A percentile compares a stretch with the other conserved stretches of the same genome.
These are phyloP conservation scores for Spatulosminthurus flaviceps DNA, from an alignment of 2,888 invertebrate species.

Conservation along the genomic window DNA sequence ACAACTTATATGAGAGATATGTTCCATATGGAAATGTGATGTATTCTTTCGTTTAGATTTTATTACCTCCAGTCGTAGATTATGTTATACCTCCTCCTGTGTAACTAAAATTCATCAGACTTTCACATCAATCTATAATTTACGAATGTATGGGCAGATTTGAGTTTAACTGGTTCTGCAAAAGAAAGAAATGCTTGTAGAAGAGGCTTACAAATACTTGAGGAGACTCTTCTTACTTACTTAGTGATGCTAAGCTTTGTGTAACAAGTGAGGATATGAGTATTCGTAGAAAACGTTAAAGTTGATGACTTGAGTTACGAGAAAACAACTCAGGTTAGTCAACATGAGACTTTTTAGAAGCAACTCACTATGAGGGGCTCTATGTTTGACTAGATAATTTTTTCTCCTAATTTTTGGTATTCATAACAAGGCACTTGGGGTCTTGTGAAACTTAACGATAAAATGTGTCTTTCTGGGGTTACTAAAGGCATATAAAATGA, in stretches of 20 bases:
- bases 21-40: too few species aligned
- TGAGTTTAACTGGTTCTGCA: background rate
- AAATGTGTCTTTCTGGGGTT: slow-evolving; percentile 42
- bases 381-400: slow-evolving; percentile 30
- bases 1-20: too few species aligned
- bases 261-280: background rate
- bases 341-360: slow-evolving; percentile 27
- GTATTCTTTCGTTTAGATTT: too few species aligned
- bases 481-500: slow-evolving; percentile 44
- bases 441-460: slow-evolving; percentile 41
- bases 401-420: slow-evolving; percentile 43
- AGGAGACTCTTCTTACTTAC: background rate
- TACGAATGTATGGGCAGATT: background rate
- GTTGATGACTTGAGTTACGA: slow-evolving; percentile 45
- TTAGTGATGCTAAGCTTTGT: background rate
- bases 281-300: slow-evolving; percentile 24
- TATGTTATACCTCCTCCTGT: background rate
- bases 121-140: background rate
- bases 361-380: slow-evolving; percentile 25
- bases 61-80: too few species aligned
- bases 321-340: slow-evolving; percentile 38
- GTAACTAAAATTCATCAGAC: background rate
- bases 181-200: background rate
- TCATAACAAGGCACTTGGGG: slow-evolving; percentile 34
- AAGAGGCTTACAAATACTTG: too few species aligned